A percentile compares a stretch with the other conserved stretches of the same genome.
phyloP scores from a whole-genome alignment of 2,888 invertebrate genomes.

The Palloptera scutellata region DNA sequence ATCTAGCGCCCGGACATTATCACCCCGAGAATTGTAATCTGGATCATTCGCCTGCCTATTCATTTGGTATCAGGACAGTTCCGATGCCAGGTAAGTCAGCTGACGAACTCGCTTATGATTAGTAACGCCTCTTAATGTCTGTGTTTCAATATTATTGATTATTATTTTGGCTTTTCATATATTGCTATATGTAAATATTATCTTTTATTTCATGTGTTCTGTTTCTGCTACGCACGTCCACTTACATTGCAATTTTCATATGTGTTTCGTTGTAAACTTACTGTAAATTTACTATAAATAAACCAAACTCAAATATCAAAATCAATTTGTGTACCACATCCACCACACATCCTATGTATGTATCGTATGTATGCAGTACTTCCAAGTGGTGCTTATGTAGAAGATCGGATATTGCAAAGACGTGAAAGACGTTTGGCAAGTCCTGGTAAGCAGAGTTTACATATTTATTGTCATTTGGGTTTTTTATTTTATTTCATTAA shows the following conservation, averaged over 20 bases:
- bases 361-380: slow-evolving; percentile 38
- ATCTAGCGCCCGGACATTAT: slow-evolving; percentile 70
- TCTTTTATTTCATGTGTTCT: slow-evolving; percentile 13
- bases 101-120: slow-evolving; percentile 20
- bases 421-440: slow-evolving; percentile 61
- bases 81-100: slow-evolving; percentile 54
- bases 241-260: neutral
- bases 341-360: slow-evolving; percentile 27
- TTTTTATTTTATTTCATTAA: neutral
- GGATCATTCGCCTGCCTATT: slow-evolving; percentile 65
- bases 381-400: slow-evolving; percentile 59
- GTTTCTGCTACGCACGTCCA: slow-evolving; percentile 11
- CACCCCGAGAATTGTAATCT: slow-evolving; percentile 66
- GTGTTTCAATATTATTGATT: slow-evolving; percentile 40
- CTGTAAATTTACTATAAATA: neutral
- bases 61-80: slow-evolving; percentile 68
- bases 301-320: neutral
- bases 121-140: slow-evolving; percentile 27
- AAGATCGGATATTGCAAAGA: slow-evolving; percentile 63
- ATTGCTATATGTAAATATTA: slow-evolving; percentile 6
- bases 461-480: neutral
- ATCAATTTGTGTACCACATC: slow-evolving; percentile 40
- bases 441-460: slow-evolving; percentile 57
- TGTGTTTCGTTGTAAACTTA: neutral
- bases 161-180: slow-evolving; percentile 25